Evolutionary conservation across 2,888 invertebrate genomes (phyloP).

Genomic region (Archaeoteleia sp.): DNA sequence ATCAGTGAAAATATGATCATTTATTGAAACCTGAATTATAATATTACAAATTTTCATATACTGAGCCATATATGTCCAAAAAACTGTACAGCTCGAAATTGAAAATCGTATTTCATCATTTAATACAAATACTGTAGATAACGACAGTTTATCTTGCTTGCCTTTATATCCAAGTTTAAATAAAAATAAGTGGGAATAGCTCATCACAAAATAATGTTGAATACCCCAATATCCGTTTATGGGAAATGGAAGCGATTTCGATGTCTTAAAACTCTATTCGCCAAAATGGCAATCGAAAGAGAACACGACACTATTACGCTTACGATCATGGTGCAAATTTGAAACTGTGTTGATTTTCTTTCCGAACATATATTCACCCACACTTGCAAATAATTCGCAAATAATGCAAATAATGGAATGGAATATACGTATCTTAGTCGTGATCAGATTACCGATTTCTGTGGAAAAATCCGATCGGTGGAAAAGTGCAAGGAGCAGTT

Average conservation of each 20-base stretch:
- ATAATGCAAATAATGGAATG: conserved; percentile 5
- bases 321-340: neutral
- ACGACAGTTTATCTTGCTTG: too few relatives aligned
- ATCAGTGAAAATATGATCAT: too few relatives aligned
- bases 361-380: neutral
- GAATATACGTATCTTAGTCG: conserved; percentile 34
- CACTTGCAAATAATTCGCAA: conserved; percentile 18
- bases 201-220: neutral
- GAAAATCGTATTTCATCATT: too few relatives aligned
- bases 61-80: too few relatives aligned
- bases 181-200: neutral
- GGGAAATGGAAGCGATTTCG: conserved; percentile 11
- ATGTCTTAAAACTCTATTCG: conserved; percentile 1
- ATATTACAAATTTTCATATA: too few relatives aligned
- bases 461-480: conserved; percentile 40
- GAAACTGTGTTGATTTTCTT: neutral
- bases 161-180: too few relatives aligned
- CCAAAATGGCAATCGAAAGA: neutral
- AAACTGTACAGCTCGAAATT: too few relatives aligned
- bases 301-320: too few relatives aligned
- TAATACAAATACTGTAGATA: too few relatives aligned
- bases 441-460: conserved; percentile 36
- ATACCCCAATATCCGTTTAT: conserved; percentile 1
- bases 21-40: too few relatives aligned
- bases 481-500: conserved; percentile 51